Evolutionary conservation across 2,797 vertebrate genomes (phyloP).

Genomic region (Gymnothorax javanicus): DNA sequence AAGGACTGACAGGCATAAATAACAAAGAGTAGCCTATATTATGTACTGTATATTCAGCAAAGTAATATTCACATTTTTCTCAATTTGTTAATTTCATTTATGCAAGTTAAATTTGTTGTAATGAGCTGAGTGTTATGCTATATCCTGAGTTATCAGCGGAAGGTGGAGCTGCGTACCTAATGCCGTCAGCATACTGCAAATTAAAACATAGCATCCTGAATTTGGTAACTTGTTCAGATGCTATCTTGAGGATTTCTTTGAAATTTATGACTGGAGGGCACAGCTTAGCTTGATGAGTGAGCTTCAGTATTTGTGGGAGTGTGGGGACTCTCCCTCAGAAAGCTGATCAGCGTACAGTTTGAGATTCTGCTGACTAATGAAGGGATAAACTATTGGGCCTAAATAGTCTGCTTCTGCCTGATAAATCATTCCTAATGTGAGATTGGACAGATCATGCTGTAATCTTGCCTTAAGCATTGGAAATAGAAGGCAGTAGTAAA

Average conservation of each 20-base stretch:
- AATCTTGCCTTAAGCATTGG: conserved; percentile 21
- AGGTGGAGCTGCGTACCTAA: background rate
- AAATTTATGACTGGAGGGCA: background rate
- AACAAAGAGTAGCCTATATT: background rate
- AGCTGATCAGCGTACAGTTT: background rate
- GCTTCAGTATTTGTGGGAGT: background rate
- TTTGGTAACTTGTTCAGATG: background rate
- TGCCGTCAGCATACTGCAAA: background rate
- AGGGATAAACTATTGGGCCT: background rate
- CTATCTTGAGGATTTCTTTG: background rate
- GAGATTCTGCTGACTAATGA: background rate
- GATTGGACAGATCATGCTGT: conserved; percentile 18
- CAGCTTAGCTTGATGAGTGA: background rate
- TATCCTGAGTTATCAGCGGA: background rate
- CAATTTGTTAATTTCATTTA: background rate
- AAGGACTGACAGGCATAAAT: background rate
- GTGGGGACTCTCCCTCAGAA: background rate
- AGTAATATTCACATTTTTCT: background rate
- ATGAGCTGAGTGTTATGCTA: background rate
- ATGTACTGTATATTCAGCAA: background rate
- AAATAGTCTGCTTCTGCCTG: background rate
- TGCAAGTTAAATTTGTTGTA: background rate
- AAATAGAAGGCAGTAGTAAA: conserved; percentile 54
- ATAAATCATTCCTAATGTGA: background rate
- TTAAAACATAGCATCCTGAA: background rate